Conservation (phyloP, 1,140 invertebrate genomes). For the Drosophila tsacasi region DNA sequence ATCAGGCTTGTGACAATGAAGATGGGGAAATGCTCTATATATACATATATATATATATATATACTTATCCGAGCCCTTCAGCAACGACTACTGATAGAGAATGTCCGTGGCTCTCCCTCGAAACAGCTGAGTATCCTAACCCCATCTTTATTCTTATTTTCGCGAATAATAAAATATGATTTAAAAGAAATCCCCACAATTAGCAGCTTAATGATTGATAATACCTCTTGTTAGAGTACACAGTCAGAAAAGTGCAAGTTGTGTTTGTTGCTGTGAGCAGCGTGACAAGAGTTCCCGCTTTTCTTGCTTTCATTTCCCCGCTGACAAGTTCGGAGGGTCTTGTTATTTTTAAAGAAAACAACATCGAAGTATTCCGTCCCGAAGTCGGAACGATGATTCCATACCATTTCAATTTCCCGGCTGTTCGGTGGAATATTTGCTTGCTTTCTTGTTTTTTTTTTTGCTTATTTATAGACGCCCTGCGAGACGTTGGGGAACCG, state of each 20-base stretch:
- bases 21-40: conserved; percentile 4
- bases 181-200: not conserved
- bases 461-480: conserved; percentile 58
- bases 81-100: no score
- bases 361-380: conserved; percentile 45
- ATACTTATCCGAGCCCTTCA: no score
- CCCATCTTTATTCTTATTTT: not conserved
- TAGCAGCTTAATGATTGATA: not conserved
- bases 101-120: no score
- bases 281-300: conserved; percentile 46
- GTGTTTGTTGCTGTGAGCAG: conserved; percentile 18
- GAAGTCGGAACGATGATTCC: conserved; percentile 25
- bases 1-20: not conserved
- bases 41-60: not conserved
- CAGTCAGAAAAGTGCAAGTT: conserved; percentile 34
- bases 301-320: conserved; percentile 37
- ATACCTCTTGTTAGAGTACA: not conserved
- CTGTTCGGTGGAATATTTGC: conserved; percentile 33
- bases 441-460: not conserved
- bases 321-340: conserved; percentile 59
- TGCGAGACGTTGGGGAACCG: conserved; percentile 41
- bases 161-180: not conserved
- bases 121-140: not conserved
- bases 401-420: conserved; percentile 27
- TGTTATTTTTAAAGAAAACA: conserved; percentile 55